Base-by-base conservation (phyloP, 2,797 vertebrate genomes). In the Melanotaenia nigrans region DNA sequence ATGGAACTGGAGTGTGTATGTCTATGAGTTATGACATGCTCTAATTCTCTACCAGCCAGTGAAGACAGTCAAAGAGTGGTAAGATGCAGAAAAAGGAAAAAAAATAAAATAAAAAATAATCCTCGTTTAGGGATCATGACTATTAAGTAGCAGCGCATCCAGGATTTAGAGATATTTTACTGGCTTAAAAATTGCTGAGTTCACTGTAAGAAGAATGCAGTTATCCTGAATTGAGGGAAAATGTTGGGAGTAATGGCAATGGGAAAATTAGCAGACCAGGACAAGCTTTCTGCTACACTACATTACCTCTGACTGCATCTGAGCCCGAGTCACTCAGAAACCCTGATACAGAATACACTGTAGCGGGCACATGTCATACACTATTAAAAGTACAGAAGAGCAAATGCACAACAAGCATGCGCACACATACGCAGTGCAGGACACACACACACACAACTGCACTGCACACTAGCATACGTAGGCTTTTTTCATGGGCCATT, bases 401-500 rank as follows among this genome's bases (percentile, higher is more conserved):
- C 61, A 38, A 68, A 71, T 20, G 1, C n/a, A 71, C 70, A 65
- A 65, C 74, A 57, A 56, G 47, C 5, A 18, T 7, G 49, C 70
- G 36, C 66, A 24, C 25, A 54, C 67, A 57, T 49, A 45, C 57
- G 28, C 2, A 32, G 36, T 1, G 12, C 25, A 30, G 54, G 54
- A 33, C 45, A 62, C 72, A 24, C 47, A 54, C 65, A 36, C 35
- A 12, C 20, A n/a, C 20, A 7, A 33, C 6, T 33, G 32, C 32
- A 71, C 33, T 45, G 36, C 83, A 85, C 82, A 82, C 73, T 22
- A 54, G 82, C 88, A 74, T 45, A 76, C 71, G 75, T 70, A 33
- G 53, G 82, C 78, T 56, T 81, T 90, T 92, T 90, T 89, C 85
- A 90, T 11, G 84, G 89, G 55, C 83, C 87, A 90, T 92, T 93